A percentile compares a stretch with the other conserved stretches of the same genome.
Conservation (phyloP, 2,797 vertebrate species). For the Gadopsis marmoratus region DNA sequence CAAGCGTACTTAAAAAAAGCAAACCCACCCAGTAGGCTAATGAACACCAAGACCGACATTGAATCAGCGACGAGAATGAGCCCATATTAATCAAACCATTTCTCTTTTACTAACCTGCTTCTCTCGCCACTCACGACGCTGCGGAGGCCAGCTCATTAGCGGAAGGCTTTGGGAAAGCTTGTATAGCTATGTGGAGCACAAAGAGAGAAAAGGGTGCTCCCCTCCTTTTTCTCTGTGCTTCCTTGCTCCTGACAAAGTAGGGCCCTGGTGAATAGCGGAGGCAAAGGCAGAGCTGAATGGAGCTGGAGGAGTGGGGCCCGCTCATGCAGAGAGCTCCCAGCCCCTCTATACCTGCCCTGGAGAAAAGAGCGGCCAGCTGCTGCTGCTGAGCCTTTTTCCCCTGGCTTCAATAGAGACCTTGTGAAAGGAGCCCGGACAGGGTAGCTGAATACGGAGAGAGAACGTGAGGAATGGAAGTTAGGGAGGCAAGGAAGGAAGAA, state of each 20-base stretch:
- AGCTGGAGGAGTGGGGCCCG: slow-evolving; percentile 76
- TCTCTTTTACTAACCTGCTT: slow-evolving; percentile 72
- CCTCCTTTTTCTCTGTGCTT: slow-evolving; percentile 72
- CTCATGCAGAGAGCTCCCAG: slow-evolving; percentile 84
- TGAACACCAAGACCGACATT: slow-evolving; percentile 60
- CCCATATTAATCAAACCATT: slow-evolving; percentile 79
- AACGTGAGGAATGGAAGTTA: slow-evolving; percentile 73
- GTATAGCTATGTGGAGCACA: slow-evolving; percentile 76
- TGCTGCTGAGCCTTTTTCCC: slow-evolving; percentile 81
- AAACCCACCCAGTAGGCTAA: slow-evolving; percentile 60
- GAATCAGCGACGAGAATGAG: slow-evolving; percentile 68
- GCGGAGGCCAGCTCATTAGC: slow-evolving; percentile 78
- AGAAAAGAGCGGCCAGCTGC: slow-evolving; percentile 85
- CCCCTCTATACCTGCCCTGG: slow-evolving; percentile 78
- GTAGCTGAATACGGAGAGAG: slow-evolving; percentile 75
- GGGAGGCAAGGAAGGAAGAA: slow-evolving; percentile 55
- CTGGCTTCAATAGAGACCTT: slow-evolving; percentile 80
- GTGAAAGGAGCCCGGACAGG: slow-evolving; percentile 82
- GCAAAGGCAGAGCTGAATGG: slow-evolving; percentile 77
- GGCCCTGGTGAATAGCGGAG: slow-evolving; percentile 75
- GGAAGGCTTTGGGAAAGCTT: slow-evolving; percentile 73
- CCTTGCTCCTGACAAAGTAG: slow-evolving; percentile 80
- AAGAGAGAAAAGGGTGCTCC: slow-evolving; percentile 77
- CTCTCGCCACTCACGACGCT: slow-evolving; percentile 56
- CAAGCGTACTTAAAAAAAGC: slow-evolving; percentile 45